A percentile compares a stretch with the other conserved stretches of the same genome.
These are phyloP conservation scores for Brienomyrus brachyistius DNA, from an alignment of 2,113 vertebrate species.

Conservation along the genomic window DNA sequence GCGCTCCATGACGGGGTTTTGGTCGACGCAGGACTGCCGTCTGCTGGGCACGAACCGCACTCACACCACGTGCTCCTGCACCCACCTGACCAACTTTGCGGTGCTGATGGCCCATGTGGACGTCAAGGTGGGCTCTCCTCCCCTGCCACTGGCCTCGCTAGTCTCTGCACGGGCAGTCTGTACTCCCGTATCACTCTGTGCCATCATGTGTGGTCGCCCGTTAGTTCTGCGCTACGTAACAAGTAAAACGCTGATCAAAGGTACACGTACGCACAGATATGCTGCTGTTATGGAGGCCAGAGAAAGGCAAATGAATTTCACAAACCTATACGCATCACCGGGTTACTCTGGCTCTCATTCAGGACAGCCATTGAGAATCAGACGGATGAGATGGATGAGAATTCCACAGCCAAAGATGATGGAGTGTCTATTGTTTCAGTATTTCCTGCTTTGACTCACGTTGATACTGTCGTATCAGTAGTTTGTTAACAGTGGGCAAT, in stretches of 20 bases:
- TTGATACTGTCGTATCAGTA: not conserved
- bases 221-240: no score
- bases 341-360: not conserved
- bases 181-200: not conserved
- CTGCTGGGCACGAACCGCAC: slow-evolving; percentile 85
- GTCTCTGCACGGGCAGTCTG: not conserved
- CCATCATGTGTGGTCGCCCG: not conserved
- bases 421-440: not conserved
- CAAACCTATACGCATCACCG: not conserved
- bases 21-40: slow-evolving; percentile 96
- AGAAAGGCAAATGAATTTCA: not conserved
- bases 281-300: not conserved
- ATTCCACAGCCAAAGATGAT: not conserved
- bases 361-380: not conserved
- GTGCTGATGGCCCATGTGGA: slow-evolving; percentile 98
- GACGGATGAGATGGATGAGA: not conserved
- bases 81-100: slow-evolving; percentile 94
- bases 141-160: not conserved
- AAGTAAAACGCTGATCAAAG: not conserved
- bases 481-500: not conserved
- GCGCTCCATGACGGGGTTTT: slow-evolving; percentile 85
- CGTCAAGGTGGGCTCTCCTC: slow-evolving; percentile 73
- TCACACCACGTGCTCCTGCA: slow-evolving; percentile 93
- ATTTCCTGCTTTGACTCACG: not conserved
- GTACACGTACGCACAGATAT: not conserved